A percentile compares a stretch with the other conserved stretches of the same genome.
Conservation (phyloP, 2,888 invertebrate genomes). For the Yponomeuta sedellus region DNA sequence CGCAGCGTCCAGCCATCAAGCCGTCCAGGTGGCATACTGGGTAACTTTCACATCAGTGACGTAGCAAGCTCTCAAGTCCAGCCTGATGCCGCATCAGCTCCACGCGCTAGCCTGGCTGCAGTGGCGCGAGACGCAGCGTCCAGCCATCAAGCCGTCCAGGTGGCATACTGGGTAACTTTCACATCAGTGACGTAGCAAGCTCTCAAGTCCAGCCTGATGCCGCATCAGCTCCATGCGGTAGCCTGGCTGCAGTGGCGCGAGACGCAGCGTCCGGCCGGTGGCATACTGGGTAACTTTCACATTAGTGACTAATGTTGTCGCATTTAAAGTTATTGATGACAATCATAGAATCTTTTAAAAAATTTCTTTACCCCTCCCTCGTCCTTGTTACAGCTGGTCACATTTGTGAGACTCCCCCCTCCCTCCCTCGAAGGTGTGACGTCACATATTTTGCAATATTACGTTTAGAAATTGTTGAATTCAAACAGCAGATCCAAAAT, state of each 20-base stretch:
- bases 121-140: conserved; percentile 94
- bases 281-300: conserved; percentile 82
- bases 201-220: conserved; percentile 82
- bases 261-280: conserved; percentile 88
- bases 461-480: too few relatives aligned
- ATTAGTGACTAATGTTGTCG: too few relatives aligned
- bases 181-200: background rate
- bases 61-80: conserved; percentile 61
- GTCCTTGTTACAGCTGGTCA: too few relatives aligned
- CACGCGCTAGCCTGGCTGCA: conserved; percentile 91
- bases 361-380: too few relatives aligned
- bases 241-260: conserved; percentile 95
- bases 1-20: too few relatives aligned
- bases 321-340: too few relatives aligned
- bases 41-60: background rate
- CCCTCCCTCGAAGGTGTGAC: too few relatives aligned
- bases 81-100: conserved; percentile 88
- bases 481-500: too few relatives aligned
- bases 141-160: conserved; percentile 80
- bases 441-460: too few relatives aligned
- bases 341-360: too few relatives aligned
- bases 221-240: conserved; percentile 90
- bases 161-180: conserved; percentile 76
- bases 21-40: too few relatives aligned
- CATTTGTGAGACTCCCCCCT: too few relatives aligned